phyloP scores from a whole-genome alignment of 1,140 invertebrate species.

The Drosophila virilis region DNA sequence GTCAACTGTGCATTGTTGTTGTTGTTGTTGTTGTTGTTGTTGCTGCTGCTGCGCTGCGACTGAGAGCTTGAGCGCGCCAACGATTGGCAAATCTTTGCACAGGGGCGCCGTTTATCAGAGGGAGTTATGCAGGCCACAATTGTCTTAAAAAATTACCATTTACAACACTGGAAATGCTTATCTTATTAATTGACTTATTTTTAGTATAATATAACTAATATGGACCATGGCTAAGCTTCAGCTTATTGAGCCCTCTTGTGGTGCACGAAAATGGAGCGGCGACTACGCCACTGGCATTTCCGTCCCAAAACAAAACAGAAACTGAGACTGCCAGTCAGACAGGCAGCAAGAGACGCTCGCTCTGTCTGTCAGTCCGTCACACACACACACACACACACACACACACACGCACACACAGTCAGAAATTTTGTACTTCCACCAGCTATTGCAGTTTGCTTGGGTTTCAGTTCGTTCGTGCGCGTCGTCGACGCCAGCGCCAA shows the following conservation, averaged over 20 bases:
- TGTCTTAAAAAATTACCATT: too few relatives aligned
- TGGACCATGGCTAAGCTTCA: not conserved
- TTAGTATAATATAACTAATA: too few relatives aligned
- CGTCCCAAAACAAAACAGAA: conserved; percentile 76
- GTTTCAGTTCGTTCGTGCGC: conserved; percentile 60
- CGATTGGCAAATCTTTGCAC: conserved; percentile 78
- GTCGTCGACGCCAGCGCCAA: conserved; percentile 55
- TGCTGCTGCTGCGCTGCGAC: conserved; percentile 53
- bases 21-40: conserved; percentile 52
- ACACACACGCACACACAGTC: conserved; percentile 11
- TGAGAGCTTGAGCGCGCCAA: conserved; percentile 61
- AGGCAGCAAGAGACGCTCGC: conserved; percentile 51
- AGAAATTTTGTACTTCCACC: conserved; percentile 58
- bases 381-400: conserved; percentile 25
- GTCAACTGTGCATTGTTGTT: conserved; percentile 58
- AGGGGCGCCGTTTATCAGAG: conserved; percentile 51
- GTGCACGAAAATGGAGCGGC: conserved; percentile 23
- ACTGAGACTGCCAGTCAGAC: conserved; percentile 55
- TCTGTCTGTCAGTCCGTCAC: conserved; percentile 36
- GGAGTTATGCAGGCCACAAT: not conserved
- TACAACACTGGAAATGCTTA: too few relatives aligned
- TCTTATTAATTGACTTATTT: too few relatives aligned
- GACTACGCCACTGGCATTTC: conserved; percentile 65
- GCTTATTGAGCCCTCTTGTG: not conserved
- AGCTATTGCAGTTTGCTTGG: conserved; percentile 73